Evolutionary conservation across 2,888 invertebrate species (phyloP).

Genomic region (Hypolimnas misippus): DNA sequence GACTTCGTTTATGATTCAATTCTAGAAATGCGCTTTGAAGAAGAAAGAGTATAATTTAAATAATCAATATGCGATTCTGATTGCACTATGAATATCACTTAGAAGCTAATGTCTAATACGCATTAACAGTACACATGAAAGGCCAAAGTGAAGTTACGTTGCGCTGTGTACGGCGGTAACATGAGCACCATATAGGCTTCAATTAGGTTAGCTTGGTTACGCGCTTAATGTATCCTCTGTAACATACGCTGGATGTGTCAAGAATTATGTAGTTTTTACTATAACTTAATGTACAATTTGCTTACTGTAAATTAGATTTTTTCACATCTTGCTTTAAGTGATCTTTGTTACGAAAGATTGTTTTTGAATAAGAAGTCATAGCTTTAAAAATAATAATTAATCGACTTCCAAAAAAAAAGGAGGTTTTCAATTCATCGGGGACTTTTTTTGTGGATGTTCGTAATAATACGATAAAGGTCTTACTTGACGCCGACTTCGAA

Average conservation of each 20-base stretch:
- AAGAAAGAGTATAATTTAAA: too few relatives aligned
- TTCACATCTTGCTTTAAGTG: too few relatives aligned
- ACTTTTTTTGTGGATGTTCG: too few relatives aligned
- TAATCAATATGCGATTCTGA: background rate
- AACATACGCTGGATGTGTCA: constrained; percentile 3
- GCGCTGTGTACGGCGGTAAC: constrained; percentile 21
- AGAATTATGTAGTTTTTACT: background rate
- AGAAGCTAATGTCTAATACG: background rate
- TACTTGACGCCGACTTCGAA: too few relatives aligned
- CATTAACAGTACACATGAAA: constrained; percentile 2
- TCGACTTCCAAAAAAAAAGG: too few relatives aligned
- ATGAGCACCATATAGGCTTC: constrained; percentile 19
- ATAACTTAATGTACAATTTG: background rate
- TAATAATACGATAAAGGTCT: too few relatives aligned
- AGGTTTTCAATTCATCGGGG: too few relatives aligned
- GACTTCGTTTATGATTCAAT: too few relatives aligned
- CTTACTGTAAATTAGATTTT: background rate
- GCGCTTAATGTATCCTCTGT: constrained; percentile 24
- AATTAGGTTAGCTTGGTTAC: constrained; percentile 27
- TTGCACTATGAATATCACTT: background rate
- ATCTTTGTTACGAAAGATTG: too few relatives aligned
- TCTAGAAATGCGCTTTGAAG: too few relatives aligned
- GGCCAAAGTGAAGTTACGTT: constrained; percentile 1
- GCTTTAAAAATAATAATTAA: too few relatives aligned
- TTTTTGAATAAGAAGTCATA: too few relatives aligned